These are phyloP conservation scores for Drosophila pseudotakahashii DNA, from an alignment of 2,888 invertebrate genomes.

Conservation along the genomic window DNA sequence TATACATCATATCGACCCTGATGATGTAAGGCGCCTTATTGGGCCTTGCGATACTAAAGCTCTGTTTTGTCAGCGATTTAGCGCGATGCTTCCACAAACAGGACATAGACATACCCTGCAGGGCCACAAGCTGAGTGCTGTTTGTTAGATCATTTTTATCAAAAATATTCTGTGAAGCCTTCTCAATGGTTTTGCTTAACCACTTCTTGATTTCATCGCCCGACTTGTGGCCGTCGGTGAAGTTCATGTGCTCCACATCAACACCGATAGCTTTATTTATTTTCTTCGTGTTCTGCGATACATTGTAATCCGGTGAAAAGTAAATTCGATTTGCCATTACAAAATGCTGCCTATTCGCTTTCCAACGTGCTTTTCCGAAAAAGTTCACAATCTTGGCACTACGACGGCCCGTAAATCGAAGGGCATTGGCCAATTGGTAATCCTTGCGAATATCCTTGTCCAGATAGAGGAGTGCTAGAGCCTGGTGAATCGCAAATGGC, in stretches of 20 bases:
- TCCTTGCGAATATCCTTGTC: constrained; percentile 9
- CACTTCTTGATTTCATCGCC: constrained; percentile 2
- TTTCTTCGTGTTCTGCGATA: background rate
- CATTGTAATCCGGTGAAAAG: background rate
- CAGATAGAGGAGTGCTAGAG: constrained; percentile 13
- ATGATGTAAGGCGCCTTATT: background rate
- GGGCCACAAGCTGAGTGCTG: constrained; percentile 3
- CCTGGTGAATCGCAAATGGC: constrained; percentile 6
- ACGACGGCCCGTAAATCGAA: background rate
- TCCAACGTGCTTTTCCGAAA: background rate
- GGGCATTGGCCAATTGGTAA: constrained; percentile 3
- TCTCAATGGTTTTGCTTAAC: background rate
- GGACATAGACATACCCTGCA: constrained; percentile 1
- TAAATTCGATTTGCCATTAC: constrained; percentile 5
- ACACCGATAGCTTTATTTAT: background rate
- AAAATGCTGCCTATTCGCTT: background rate
- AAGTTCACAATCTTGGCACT: background rate
- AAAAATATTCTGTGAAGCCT: background rate
- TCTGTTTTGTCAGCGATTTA: background rate
- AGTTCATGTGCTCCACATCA: background rate
- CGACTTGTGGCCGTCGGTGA: background rate
- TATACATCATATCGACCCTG: constrained; percentile 21
- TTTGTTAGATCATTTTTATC: background rate
- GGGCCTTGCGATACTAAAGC: background rate
- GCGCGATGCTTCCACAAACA: constrained; percentile 9